Conservation (phyloP, 2,113 vertebrate genomes). For the Notarius quadriscutis region DNA sequence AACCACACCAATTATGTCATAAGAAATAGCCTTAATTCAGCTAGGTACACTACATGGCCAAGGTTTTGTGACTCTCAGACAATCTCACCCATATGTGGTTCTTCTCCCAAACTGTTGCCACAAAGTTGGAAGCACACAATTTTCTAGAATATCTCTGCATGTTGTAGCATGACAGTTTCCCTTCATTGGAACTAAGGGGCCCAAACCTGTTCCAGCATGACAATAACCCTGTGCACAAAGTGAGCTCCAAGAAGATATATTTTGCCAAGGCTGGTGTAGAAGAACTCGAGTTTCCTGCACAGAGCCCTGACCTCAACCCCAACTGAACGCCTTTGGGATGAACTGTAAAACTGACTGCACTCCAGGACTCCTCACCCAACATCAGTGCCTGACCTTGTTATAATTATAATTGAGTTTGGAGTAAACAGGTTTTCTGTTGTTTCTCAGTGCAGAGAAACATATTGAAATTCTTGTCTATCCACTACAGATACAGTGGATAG, state of each 20-base stretch:
- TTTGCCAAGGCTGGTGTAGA: background rate
- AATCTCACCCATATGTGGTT: background rate
- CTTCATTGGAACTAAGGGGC: background rate
- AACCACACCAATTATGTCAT: background rate
- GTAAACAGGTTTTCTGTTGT: background rate
- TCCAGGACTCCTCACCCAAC: background rate
- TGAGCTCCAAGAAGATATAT: background rate
- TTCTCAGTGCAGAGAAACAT: background rate
- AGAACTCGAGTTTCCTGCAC: background rate
- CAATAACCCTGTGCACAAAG: background rate
- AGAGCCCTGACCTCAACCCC: background rate
- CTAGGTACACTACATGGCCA: background rate
- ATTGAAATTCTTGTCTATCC: background rate
- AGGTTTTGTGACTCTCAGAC: background rate
- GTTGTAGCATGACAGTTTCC: background rate
- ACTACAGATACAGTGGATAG: background rate
- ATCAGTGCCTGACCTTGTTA: background rate
- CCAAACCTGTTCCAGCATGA: background rate
- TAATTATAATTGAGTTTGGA: background rate
- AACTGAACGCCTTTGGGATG: background rate
- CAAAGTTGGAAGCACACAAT: no score
- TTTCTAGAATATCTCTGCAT: background rate
- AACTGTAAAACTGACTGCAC: no score
- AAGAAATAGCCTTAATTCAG: background rate
- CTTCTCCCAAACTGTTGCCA: no score